Conservation (phyloP, 2,888 invertebrate genomes). For the Meloe dianella region DNA sequence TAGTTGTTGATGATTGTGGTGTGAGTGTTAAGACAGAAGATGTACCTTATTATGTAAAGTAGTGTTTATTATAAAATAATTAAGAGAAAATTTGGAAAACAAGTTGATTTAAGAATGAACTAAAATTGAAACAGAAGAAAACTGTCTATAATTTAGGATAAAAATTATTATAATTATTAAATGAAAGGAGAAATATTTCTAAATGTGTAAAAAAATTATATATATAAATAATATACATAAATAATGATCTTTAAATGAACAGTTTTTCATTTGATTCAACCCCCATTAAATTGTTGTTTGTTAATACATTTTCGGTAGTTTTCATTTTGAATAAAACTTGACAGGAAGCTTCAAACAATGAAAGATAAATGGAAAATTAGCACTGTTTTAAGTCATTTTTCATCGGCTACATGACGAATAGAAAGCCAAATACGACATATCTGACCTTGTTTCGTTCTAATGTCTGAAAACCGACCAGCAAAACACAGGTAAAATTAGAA, state of each 20-base stretch:
- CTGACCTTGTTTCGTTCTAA: slow-evolving; percentile 25
- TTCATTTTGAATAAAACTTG: background rate
- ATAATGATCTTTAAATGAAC: slow-evolving; percentile 46
- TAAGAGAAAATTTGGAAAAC: background rate
- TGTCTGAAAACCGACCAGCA: background rate
- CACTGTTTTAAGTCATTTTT: slow-evolving; percentile 27
- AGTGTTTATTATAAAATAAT: slow-evolving; percentile 48
- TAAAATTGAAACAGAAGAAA: slow-evolving; percentile 34
- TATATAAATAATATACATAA: slow-evolving; percentile 48
- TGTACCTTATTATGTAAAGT: slow-evolving; percentile 61
- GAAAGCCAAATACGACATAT: slow-evolving; percentile 28
- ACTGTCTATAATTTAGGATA: slow-evolving; percentile 57
- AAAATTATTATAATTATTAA: slow-evolving; percentile 57
- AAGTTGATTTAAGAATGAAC: background rate
- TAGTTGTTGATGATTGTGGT: slow-evolving; percentile 55
- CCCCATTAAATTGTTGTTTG: background rate
- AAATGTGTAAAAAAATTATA: slow-evolving; percentile 57
- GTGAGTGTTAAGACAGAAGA: slow-evolving; percentile 55
- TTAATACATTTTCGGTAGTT: background rate
- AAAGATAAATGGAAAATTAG: slow-evolving; percentile 20
- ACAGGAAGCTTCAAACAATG: background rate
- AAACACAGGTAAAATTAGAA: background rate
- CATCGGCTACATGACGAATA: slow-evolving; percentile 27
- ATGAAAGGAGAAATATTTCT: slow-evolving; percentile 57
- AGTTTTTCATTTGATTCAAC: slow-evolving; percentile 29